Conservation (phyloP, 2,113 vertebrate species). For the Motacilla tschutschensis region DNA sequence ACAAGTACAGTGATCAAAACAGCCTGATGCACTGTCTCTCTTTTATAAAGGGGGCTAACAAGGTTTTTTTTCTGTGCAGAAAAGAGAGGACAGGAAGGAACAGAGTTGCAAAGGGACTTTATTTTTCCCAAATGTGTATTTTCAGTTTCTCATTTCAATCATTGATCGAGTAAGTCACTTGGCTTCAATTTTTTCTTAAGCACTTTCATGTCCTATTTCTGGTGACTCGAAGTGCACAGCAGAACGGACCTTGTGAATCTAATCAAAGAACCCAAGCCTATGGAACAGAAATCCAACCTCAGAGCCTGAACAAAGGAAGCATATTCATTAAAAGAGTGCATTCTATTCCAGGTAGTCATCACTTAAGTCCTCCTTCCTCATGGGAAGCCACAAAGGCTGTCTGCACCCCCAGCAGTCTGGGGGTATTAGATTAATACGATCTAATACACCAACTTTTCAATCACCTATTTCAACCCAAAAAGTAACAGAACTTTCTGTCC, state of each 20-base stretch:
- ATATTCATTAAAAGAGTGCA: background rate
- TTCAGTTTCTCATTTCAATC: conserved; percentile 14
- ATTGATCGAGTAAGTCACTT: background rate
- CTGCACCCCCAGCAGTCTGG: background rate
- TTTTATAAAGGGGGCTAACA: background rate
- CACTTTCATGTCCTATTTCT: background rate
- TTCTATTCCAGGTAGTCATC: background rate
- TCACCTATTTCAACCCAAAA: background rate
- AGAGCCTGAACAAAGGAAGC: background rate
- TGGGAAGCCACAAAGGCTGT: background rate
- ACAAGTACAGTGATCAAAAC: conserved; percentile 19
- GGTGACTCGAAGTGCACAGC: background rate
- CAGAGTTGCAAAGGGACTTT: background rate
- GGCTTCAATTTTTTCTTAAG: background rate
- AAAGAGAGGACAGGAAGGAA: background rate
- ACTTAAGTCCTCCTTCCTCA: background rate
- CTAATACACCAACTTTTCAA: background rate
- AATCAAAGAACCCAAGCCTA: background rate
- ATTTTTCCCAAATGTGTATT: background rate
- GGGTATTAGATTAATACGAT: background rate
- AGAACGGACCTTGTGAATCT: background rate
- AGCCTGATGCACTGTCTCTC: background rate
- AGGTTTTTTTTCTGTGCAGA: background rate
- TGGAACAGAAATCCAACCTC: background rate
- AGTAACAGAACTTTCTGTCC: background rate